Base-by-base conservation (phyloP, 2,797 vertebrate genomes). In the Ibycter americanus region DNA sequence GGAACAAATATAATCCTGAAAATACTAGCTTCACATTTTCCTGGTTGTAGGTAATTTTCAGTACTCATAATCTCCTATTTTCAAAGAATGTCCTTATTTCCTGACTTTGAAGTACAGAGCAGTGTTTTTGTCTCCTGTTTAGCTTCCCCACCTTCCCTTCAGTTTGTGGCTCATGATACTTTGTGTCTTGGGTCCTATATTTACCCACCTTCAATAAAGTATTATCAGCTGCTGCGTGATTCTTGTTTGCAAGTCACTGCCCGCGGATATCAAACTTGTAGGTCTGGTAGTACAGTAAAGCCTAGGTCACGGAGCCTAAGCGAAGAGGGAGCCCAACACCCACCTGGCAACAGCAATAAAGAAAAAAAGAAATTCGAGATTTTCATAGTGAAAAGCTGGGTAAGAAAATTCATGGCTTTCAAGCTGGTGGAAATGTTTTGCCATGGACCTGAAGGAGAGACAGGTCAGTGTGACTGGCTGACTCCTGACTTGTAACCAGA, bases 31-130 rank as follows among this genome's bases (percentile, higher is more conserved):
- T 91, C 77, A 67, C 17, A 3, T 96, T 97, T 97, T 95, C 93
- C 90, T 95, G 31, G 52, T 93, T 66, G 93, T 82, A 95, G 96
- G 82, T 95, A 88, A 91, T 97, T 97, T 97, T 91, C 96, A 83
- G 21, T 96, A 74, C 65, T 81, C 83, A 59, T 78, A 82, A 80
- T 89, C 84, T 91, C 73, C 81, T 34, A 11, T 89, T 94, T 96
- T 82, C 83, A 94, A 97, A 93, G 63, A 90, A 95, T 85, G 95
- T 86, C 66, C 78, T 62, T 83, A 62, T 91, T 94, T 97, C 95
- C 90, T 96, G 97, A 58, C 91, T 97, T 97, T 92, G 92, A 97
- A 97, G 89, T 89, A n/a, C 12, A 63, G 78, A 73, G 42, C 46
- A 51, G 38, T 18, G 20, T 1, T 31, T 96, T 87, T 96, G 51